Percentiles rank a stretch among this genome's conserved stretches.
Evolutionary conservation across 2,797 vertebrate genomes (phyloP).

Genomic region (Brachymystax lenok): DNA sequence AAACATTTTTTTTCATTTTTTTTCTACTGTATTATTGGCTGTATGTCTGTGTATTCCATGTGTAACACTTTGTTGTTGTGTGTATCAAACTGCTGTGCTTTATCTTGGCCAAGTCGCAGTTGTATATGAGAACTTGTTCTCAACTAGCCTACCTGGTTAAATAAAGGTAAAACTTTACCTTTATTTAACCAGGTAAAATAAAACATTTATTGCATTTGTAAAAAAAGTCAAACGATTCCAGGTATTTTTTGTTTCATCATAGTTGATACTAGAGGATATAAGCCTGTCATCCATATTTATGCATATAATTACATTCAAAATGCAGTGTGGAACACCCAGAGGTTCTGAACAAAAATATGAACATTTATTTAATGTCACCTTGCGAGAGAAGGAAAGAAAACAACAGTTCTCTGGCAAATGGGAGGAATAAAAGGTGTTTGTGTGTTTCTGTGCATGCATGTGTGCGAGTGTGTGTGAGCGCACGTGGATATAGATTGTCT

Average conservation of each 20-base stretch:
- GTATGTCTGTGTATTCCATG: no score
- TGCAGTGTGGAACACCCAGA: conserved; percentile 26
- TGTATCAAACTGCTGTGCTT: no score
- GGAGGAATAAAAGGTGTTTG: not conserved
- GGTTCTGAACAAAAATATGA: conserved; percentile 36
- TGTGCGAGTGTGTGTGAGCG: not conserved
- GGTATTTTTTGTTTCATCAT: not conserved
- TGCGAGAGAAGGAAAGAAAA: conserved; percentile 19
- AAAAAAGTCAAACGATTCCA: conserved; percentile 17
- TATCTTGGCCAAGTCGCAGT: no score
- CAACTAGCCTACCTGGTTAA: no score
- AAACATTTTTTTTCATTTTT: no score
- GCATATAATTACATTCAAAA: conserved; percentile 9
- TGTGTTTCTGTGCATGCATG: not conserved
- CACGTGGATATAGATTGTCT: conserved; percentile 38
- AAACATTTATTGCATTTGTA: conserved; percentile 16
- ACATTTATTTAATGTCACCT: conserved; percentile 44
- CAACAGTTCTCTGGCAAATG: conserved; percentile 23
- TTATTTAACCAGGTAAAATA: no score
- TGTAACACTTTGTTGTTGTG: no score
- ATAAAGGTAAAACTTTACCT: no score
- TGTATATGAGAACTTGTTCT: no score
- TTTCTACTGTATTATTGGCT: no score
- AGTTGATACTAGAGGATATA: conserved; percentile 18
- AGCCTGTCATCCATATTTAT: conserved; percentile 26